Percentiles rank a stretch among this genome's conserved stretches.
phyloP scores from a whole-genome alignment of 2,797 vertebrate species.

The Xiphophorus birchmanni region DNA sequence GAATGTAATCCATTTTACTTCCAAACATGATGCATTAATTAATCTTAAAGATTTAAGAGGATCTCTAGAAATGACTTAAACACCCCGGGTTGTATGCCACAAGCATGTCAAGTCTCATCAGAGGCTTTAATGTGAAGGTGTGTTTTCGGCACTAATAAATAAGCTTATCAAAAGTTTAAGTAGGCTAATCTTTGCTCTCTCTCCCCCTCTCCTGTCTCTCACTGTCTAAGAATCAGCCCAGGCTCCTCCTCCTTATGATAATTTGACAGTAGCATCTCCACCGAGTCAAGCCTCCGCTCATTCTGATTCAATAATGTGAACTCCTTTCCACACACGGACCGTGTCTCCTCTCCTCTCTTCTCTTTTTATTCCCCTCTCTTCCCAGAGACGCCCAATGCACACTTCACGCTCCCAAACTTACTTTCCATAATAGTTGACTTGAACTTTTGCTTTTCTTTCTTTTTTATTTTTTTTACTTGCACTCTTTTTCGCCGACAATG shows the following conservation, averaged over 20 bases:
- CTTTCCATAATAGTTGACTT: conserved; percentile 80
- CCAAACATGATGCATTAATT: neutral
- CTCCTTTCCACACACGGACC: conserved; percentile 66
- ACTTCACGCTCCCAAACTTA: conserved; percentile 74
- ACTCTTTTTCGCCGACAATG: conserved; percentile 76
- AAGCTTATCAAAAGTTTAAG: conserved; percentile 75
- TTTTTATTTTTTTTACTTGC: conserved; percentile 51
- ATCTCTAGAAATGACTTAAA: conserved; percentile 40
- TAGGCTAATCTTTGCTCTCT: conserved; percentile 69
- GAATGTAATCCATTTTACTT: neutral
- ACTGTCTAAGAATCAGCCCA: conserved; percentile 70
- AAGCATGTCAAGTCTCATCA: conserved; percentile 37
- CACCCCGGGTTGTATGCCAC: conserved; percentile 45
- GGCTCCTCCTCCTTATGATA: conserved; percentile 79
- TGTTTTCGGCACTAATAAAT: conserved; percentile 65
- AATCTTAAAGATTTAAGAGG: conserved; percentile 18
- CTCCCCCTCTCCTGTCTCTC: conserved; percentile 49
- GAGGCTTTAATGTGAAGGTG: conserved; percentile 55
- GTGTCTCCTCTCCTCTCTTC: conserved; percentile 43
- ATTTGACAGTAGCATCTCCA: conserved; percentile 82
- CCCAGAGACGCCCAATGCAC: conserved; percentile 48
- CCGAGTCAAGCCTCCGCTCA: conserved; percentile 73
- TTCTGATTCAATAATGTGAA: conserved; percentile 79
- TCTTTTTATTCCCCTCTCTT: conserved; percentile 30
- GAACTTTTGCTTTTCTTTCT: conserved; percentile 48